Base-by-base conservation (phyloP, 2,797 vertebrate genomes). In the Gymnothorax javanicus region DNA sequence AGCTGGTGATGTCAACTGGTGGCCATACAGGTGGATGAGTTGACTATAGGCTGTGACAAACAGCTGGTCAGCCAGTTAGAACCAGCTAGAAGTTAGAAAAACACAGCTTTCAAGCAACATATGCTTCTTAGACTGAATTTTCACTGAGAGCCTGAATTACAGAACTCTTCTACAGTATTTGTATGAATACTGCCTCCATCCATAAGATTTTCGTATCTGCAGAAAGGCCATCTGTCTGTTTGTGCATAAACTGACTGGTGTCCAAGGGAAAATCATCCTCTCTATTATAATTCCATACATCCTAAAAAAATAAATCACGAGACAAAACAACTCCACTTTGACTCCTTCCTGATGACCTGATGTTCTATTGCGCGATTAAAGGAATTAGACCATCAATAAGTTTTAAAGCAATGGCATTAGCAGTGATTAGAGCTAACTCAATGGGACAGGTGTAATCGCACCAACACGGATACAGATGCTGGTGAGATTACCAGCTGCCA, bases 371-470 rank as follows among this genome's bases (percentile, higher is more conserved):
- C 56, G 77, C 4, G 77, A 81, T 81, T 81, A 81, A 52, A 54
- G 52, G 77, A 50, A 81, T 81, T 81, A 81, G 20, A 81, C 9
- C 77, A 81, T 81, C 77, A 56, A 56, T 81, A 56, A 81, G 54
- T 56, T 54, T 81, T 25, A 43, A 81, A 81, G 77, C 52, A 9
- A 56, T 56, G 77, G 77, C 50, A 56, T 81, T 81, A 81, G 1
- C 52, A 56, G 77, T 23, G 77, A 81, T 81, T 81, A 81, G 50
- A 23, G 77, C 52, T n/a, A 56, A 25, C 77, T 56, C 52, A 52
- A 54, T 56, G 77, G 52, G 52, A 81, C 77, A 81, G 77, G 56
- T 81, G 77, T 56, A 81, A 81, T 81, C 77, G 20, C 52, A 81
- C 3, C 20, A 56, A 75, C 71, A 33, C 71, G 33, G 71, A 81